Evolutionary conservation across 30 jellyfish, hydroid and myxozoan genomes (phyloP).

Genomic region (Clytia hemisphaerica): DNA sequence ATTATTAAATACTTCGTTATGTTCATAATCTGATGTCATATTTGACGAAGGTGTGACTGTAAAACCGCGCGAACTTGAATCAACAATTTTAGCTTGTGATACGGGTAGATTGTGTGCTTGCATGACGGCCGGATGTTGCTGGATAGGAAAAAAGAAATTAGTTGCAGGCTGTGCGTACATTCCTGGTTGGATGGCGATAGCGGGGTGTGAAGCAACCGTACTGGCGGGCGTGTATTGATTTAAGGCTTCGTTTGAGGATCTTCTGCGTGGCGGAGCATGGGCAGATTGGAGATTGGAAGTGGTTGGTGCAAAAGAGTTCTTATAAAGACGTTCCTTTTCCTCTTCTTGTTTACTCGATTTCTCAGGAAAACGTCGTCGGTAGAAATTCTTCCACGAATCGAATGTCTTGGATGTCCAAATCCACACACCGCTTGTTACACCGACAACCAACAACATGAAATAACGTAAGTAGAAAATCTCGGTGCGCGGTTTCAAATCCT

Average conservation of each 20-base stretch:
- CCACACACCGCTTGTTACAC: constrained; percentile 94
- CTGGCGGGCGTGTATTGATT: neutral
- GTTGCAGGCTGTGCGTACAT: constrained; percentile 7
- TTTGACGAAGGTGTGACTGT: constrained; percentile 10
- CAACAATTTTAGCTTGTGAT: constrained; percentile 7
- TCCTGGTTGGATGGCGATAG: neutral
- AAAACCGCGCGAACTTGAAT: neutral
- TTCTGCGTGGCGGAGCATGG: neutral
- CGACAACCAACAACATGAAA: constrained; percentile 84
- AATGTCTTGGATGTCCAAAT: constrained; percentile 88
- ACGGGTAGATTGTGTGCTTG: constrained; percentile 20
- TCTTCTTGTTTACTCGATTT: neutral
- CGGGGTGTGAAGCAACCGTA: constrained; percentile 1
- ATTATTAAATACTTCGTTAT: neutral
- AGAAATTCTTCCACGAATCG: constrained; percentile 65
- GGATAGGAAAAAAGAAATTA: neutral
- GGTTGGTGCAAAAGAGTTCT: too few relatives aligned
- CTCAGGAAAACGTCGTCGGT: too few relatives aligned
- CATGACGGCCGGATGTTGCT: constrained; percentile 9
- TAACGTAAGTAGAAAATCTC: constrained; percentile 63
- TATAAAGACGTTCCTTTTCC: neutral
- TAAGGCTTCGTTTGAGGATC: constrained; percentile 6
- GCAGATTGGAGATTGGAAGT: neutral
- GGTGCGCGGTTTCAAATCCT: constrained; percentile 25
- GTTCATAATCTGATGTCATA: neutral